Percentiles rank a stretch among this genome's conserved stretches.
phyloP scores from a whole-genome alignment of 2,888 invertebrate species.

The Onchidella celtica region DNA sequence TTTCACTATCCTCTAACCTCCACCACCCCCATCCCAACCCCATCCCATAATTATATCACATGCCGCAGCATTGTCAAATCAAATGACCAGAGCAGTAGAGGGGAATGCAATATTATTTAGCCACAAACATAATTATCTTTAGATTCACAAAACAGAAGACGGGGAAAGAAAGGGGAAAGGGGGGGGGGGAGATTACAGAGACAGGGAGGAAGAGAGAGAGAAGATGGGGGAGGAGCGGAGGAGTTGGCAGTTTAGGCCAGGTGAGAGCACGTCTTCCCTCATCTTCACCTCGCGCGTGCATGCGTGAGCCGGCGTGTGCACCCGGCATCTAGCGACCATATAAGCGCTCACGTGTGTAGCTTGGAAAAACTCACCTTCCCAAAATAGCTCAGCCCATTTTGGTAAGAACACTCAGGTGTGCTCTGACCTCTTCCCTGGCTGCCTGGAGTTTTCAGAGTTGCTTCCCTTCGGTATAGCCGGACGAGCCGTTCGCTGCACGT shows the following conservation, averaged over 20 bases:
- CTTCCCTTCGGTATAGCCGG: not conserved
- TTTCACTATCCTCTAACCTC: too few relatives aligned
- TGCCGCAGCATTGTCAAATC: too few relatives aligned
- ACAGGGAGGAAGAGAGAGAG: conserved; percentile 12
- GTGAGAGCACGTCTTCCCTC: not conserved
- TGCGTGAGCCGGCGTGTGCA: not conserved
- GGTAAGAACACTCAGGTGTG: not conserved
- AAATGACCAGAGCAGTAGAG: too few relatives aligned
- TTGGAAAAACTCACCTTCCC: not conserved
- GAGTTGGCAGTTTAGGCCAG: not conserved
- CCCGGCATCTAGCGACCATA: conserved; percentile 10
- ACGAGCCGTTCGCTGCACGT: too few relatives aligned
- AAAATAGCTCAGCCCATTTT: conserved; percentile 30
- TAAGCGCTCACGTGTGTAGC: conserved; percentile 12
- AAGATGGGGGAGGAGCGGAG: not conserved
- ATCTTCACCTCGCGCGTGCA: not conserved
- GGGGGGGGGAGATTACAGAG: too few relatives aligned
- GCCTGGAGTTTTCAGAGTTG: not conserved
- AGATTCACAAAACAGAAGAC: too few relatives aligned
- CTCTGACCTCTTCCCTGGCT: not conserved
- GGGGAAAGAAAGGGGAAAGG: too few relatives aligned
- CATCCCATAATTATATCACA: too few relatives aligned
- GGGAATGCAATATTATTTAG: too few relatives aligned
- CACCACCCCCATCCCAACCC: too few relatives aligned
- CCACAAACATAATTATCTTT: too few relatives aligned